These are phyloP conservation scores for Cantharis rustica DNA, from an alignment of 2,888 invertebrate species.

Conservation along the genomic window DNA sequence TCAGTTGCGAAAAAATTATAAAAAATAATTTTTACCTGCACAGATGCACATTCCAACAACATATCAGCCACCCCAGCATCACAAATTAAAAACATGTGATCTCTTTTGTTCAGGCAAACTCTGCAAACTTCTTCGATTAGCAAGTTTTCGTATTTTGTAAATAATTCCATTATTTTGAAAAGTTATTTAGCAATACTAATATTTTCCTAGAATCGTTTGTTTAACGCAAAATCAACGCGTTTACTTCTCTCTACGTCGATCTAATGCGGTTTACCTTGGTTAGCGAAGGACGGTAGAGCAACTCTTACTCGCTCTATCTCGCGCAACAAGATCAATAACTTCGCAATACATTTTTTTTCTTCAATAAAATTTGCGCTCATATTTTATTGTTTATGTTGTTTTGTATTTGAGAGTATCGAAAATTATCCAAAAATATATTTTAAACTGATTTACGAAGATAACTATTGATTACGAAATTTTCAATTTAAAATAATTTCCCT, in stretches of 20 bases:
- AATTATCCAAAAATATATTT: not conserved
- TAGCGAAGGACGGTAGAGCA: not conserved
- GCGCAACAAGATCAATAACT: not conserved
- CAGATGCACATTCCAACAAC: constrained; percentile 39
- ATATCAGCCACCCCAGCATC: constrained; percentile 38
- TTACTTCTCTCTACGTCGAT: not conserved
- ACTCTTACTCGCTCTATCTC: not conserved
- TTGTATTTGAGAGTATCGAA: not conserved
- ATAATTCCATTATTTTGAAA: constrained; percentile 31
- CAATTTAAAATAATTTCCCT: too few relatives aligned
- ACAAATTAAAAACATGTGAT: constrained; percentile 37
- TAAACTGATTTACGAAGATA: too few relatives aligned
- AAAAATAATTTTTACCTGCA: constrained; percentile 33
- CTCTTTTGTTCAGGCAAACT: constrained; percentile 36
- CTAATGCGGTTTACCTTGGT: not conserved
- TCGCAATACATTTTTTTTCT: not conserved
- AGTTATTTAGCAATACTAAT: not conserved
- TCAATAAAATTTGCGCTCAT: not conserved
- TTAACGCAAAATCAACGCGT: not conserved
- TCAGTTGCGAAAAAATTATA: not conserved
- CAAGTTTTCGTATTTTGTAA: constrained; percentile 35
- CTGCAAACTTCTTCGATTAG: constrained; percentile 40
- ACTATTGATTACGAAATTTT: too few relatives aligned
- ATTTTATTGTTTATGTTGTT: not conserved
- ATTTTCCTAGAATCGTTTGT: not conserved